Percentiles rank a stretch among this genome's conserved stretches.
These are phyloP conservation scores for Rhyzopertha dominica DNA, from an alignment of 1,140 invertebrate species.

Conservation along the genomic window DNA sequence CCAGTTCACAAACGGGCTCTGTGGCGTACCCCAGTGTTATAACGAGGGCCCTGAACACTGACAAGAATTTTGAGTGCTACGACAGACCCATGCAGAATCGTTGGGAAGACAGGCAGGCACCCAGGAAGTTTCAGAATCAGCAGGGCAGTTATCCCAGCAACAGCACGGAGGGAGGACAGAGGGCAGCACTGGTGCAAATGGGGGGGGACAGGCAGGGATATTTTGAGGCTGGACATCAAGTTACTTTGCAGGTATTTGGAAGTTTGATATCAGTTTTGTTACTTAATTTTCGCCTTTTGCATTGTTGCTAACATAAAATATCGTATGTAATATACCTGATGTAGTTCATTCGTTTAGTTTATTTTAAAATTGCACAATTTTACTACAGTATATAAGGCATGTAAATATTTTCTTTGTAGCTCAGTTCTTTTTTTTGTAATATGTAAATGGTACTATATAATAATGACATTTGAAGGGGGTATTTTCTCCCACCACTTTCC, in stretches of 20 bases:
- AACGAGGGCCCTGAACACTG: slow-evolving; percentile 60
- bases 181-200: slow-evolving; percentile 14
- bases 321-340: too few species aligned
- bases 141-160: slow-evolving; percentile 1
- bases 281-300: too few species aligned
- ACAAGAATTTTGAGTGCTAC: slow-evolving; percentile 59
- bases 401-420: too few species aligned
- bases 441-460: too few species aligned
- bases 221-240: slow-evolving; percentile 49
- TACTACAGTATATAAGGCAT: too few species aligned
- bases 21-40: slow-evolving; percentile 69
- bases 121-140: slow-evolving; percentile 21
- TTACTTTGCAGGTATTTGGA: slow-evolving; percentile 59
- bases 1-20: slow-evolving; percentile 55
- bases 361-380: too few species aligned
- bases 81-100: slow-evolving; percentile 53
- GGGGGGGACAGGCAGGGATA: slow-evolving; percentile 49
- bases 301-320: too few species aligned
- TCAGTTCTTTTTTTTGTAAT: too few species aligned
- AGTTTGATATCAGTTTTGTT: too few species aligned
- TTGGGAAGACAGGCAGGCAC: slow-evolving; percentile 46
- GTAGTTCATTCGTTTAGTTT: too few species aligned
- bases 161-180: slow-evolving; percentile 13
- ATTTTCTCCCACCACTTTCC: too few species aligned
- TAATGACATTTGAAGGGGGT: too few species aligned